These are phyloP conservation scores for Clytia hemisphaerica DNA, from an alignment of 30 jellyfish, hydroid and myxozoan species.

Conservation along the genomic window DNA sequence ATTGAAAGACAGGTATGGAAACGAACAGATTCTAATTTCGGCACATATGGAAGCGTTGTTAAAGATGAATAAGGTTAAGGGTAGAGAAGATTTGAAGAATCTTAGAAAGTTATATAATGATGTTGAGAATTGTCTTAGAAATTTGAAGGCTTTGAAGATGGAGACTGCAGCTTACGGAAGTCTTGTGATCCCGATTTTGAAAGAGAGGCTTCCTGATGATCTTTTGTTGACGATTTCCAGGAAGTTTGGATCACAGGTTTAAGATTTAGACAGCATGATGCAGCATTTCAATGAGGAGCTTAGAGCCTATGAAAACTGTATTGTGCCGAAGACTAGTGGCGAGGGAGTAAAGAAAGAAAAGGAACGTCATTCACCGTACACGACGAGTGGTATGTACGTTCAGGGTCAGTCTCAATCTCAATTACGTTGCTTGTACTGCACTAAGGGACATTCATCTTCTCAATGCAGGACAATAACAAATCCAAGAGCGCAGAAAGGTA, in stretches of 20 bases:
- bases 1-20: background rate
- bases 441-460: too few species aligned
- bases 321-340: too few species aligned
- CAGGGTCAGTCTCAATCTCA: too few species aligned
- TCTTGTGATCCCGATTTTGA: background rate
- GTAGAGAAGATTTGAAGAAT: conserved; percentile 11
- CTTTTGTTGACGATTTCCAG: background rate
- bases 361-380: too few species aligned
- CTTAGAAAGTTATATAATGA: conserved; percentile 7
- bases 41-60: conserved; percentile 25
- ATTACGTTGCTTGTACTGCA: too few species aligned
- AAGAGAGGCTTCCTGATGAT: conserved; percentile 19
- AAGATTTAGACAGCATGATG: conserved; percentile 1
- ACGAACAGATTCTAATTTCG: conserved; percentile 6
- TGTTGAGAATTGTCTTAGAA: conserved; percentile 3
- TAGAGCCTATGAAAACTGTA: background rate
- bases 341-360: too few species aligned
- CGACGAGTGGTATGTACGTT: too few species aligned
- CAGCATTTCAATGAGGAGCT: conserved; percentile 5
- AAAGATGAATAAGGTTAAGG: background rate
- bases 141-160: background rate
- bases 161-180: background rate
- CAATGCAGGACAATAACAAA: too few species aligned
- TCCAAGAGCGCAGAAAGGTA: too few species aligned
- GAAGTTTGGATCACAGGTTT: conserved; percentile 6